Evolutionary conservation across 2,888 invertebrate genomes (phyloP).

Genomic region (Allophyes oxyacanthae): DNA sequence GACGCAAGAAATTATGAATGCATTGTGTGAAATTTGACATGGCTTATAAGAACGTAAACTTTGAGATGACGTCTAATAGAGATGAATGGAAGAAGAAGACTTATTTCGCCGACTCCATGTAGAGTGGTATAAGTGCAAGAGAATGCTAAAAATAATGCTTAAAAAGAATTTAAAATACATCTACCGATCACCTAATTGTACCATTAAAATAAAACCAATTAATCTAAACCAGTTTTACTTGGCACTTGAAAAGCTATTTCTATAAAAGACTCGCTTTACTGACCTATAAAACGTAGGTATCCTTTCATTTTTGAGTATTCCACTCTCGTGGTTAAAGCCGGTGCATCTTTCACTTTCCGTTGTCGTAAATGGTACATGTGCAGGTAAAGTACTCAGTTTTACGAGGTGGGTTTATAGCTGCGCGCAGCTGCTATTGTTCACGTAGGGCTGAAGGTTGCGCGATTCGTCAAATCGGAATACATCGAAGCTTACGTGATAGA

Average conservation of each 20-base stretch:
- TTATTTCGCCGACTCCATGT: too few relatives aligned
- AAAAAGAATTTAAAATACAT: background rate
- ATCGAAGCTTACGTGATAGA: constrained; percentile 23
- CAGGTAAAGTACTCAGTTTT: constrained; percentile 36
- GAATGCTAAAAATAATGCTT: too few relatives aligned
- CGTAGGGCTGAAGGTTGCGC: constrained; percentile 23
- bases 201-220: background rate
- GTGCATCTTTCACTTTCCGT: constrained; percentile 65
- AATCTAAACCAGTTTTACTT: background rate
- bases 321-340: constrained; percentile 51
- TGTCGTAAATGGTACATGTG: constrained; percentile 50
- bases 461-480: constrained; percentile 27
- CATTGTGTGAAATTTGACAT: too few relatives aligned
- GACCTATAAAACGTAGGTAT: constrained; percentile 46
- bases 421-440: constrained; percentile 27
- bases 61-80: too few relatives aligned
- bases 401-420: constrained; percentile 45
- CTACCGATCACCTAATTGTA: background rate
- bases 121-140: too few relatives aligned
- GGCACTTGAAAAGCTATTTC: constrained; percentile 25
- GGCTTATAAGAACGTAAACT: too few relatives aligned
- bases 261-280: constrained; percentile 37
- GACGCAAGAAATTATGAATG: too few relatives aligned
- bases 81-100: too few relatives aligned
- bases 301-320: constrained; percentile 38